These are phyloP conservation scores for Macquaria australasica DNA, from an alignment of 2,113 vertebrate species.

Conservation along the genomic window DNA sequence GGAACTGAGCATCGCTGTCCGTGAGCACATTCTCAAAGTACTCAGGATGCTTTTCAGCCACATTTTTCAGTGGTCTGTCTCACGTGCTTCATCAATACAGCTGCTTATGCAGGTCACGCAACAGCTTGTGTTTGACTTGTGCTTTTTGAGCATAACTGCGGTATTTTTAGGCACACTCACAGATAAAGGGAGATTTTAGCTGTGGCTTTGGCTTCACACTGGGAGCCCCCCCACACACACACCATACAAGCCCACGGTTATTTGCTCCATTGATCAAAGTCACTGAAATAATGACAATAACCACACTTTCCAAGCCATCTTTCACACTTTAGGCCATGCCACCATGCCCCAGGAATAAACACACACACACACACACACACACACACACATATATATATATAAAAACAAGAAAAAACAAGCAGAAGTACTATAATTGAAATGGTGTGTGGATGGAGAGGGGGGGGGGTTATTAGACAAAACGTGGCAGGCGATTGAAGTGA, in stretches of 20 bases:
- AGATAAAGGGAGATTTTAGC: neutral
- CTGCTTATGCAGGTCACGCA: too few relatives aligned
- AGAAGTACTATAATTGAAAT: neutral
- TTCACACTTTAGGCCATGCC: neutral
- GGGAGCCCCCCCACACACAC: neutral
- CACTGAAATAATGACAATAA: conserved; percentile 3
- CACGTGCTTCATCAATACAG: neutral
- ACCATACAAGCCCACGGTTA: neutral
- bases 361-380: neutral
- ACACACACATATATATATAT: neutral
- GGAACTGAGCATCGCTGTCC: neutral
- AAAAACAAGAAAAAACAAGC: neutral
- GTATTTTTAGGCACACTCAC: neutral
- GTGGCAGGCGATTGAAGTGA: conserved; percentile 57
- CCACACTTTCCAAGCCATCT: neutral
- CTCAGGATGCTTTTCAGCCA: neutral
- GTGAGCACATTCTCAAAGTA: neutral
- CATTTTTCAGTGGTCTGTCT: neutral
- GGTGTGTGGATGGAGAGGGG: neutral
- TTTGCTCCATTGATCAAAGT: conserved; percentile 10
- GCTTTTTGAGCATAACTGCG: neutral
- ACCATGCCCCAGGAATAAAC: neutral
- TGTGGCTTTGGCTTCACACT: conserved; percentile 1
- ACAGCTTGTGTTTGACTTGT: neutral
- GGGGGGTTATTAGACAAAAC: conserved; percentile 35